Conservation (phyloP, 2,888 invertebrate species). For the Hecatera dysodea region DNA sequence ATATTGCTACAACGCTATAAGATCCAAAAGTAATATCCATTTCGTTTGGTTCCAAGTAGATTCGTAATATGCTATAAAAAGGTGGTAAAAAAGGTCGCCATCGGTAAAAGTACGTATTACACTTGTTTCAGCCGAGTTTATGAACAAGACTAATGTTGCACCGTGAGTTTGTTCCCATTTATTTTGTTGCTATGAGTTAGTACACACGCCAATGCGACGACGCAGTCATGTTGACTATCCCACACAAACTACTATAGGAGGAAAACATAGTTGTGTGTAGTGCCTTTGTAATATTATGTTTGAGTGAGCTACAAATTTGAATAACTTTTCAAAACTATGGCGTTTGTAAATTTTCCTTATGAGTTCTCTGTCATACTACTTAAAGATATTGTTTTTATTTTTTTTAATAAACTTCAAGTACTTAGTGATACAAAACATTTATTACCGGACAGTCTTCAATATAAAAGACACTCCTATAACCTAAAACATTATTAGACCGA, state of each 20-base stretch:
- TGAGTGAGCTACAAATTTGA: too few relatives aligned
- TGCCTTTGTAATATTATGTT: neutral
- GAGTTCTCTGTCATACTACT: neutral
- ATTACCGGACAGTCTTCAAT: too few relatives aligned
- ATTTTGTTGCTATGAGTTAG: constrained; percentile 7
- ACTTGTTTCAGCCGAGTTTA: constrained; percentile 48
- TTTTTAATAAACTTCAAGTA: too few relatives aligned
- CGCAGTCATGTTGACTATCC: neutral
- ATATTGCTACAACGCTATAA: constrained; percentile 43
- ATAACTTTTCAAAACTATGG: neutral
- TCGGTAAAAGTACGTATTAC: constrained; percentile 47
- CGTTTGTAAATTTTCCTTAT: neutral
- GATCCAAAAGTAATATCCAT: constrained; percentile 51
- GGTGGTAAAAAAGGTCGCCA: constrained; percentile 62
- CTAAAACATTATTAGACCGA: neutral
- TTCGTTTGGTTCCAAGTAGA: constrained; percentile 42
- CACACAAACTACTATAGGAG: neutral
- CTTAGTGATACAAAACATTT: too few relatives aligned
- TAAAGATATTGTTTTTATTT: too few relatives aligned
- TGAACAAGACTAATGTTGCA: constrained; percentile 17
- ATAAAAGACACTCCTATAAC: neutral
- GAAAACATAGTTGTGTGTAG: too few relatives aligned
- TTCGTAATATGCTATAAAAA: constrained; percentile 63
- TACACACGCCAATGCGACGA: neutral
- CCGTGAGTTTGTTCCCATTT: constrained; percentile 2